Evolutionary conservation across 1,140 invertebrate genomes (phyloP).

Genomic region (Drosophila quadrilineata): DNA sequence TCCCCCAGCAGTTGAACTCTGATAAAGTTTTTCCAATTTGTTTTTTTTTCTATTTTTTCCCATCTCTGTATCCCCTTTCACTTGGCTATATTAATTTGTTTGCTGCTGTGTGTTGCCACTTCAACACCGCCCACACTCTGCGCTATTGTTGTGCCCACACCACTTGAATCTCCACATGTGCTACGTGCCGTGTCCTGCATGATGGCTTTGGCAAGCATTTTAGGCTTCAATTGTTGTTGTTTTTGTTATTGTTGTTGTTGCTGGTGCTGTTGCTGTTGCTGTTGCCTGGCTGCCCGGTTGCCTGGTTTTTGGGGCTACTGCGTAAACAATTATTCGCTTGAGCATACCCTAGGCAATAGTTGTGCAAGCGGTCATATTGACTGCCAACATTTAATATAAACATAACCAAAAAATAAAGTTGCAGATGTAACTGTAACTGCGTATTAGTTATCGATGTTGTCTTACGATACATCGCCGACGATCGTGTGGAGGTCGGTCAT

Average conservation of each 20-base stretch:
- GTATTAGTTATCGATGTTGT: too few relatives aligned
- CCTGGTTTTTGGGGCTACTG: slow-evolving; percentile 14
- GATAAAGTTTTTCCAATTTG: slow-evolving; percentile 27
- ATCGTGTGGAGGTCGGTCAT: too few relatives aligned
- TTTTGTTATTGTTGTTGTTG: too few relatives aligned
- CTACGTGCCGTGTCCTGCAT: slow-evolving; percentile 24
- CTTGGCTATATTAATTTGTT: slow-evolving; percentile 43
- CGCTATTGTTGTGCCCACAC: slow-evolving; percentile 22
- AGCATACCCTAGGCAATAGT: background rate
- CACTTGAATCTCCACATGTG: slow-evolving; percentile 30
- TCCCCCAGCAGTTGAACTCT: background rate
- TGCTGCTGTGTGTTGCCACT: slow-evolving; percentile 35
- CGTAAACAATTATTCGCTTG: slow-evolving; percentile 55
- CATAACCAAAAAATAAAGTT: too few relatives aligned
- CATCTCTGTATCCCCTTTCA: background rate
- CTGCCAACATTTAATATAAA: too few relatives aligned
- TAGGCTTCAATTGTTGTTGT: slow-evolving; percentile 4
- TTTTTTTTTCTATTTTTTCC: background rate
- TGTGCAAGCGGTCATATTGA: background rate
- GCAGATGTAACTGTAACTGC: too few relatives aligned
- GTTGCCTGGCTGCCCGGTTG: too few relatives aligned
- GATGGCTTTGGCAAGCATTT: slow-evolving; percentile 20
- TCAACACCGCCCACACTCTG: slow-evolving; percentile 1
- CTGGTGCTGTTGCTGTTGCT: too few relatives aligned
- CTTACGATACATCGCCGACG: too few relatives aligned